Evolutionary conservation across 2,113 vertebrate genomes (phyloP), one percentile per base, ranked within the genome.

Genomic region (Podilymbus podiceps): DNA sequence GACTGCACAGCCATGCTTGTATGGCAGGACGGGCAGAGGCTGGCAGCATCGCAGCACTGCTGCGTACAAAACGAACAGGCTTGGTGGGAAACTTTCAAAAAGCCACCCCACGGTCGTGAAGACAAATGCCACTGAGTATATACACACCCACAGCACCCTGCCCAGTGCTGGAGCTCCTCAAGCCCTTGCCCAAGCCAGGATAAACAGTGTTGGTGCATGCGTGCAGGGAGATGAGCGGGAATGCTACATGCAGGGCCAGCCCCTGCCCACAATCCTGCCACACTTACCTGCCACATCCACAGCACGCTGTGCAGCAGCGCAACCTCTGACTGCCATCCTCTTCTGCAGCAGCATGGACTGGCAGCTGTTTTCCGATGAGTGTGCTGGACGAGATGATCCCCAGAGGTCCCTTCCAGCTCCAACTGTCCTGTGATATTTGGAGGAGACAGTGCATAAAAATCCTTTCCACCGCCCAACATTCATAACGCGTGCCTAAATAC

Each of bases 241-340:
- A 78, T 11, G 63, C 22, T n/a, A 42, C 64, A 5, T 6, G 52
- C 1, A 3, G 72, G 71, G 47, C 27, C 27, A 50, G 50, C 2
- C 28, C 44, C 53, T 68, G 47, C 67, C 53, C 53, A 30, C 4
- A 2, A 62, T 15, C 25, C 42, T 44, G 49, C 15, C 72, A 44
- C 22, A 2, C 67, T 33, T 0, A 49, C 50, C 73, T 42, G 4
- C 1, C 50, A n/a, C 46, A 19, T 44, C 42, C 82, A 22, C 0
- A 1, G 50, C 46, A 46, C 2, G 0, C 9, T 16, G 50, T 16
- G 50, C n/a, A 33, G 46, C 66, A 73, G n/a, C 0, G 0, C 63
- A 63, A 33, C 64, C 30, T 33, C 38, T 2, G 4, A 83, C 71
- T 18, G 49, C 79, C 58, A 8, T 5, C 17, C 52, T 42, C 60